Percentiles rank a stretch among this genome's conserved stretches.
phyloP scores from a whole-genome alignment of 2,888 invertebrate species.

The Plagiodera versicolora region DNA sequence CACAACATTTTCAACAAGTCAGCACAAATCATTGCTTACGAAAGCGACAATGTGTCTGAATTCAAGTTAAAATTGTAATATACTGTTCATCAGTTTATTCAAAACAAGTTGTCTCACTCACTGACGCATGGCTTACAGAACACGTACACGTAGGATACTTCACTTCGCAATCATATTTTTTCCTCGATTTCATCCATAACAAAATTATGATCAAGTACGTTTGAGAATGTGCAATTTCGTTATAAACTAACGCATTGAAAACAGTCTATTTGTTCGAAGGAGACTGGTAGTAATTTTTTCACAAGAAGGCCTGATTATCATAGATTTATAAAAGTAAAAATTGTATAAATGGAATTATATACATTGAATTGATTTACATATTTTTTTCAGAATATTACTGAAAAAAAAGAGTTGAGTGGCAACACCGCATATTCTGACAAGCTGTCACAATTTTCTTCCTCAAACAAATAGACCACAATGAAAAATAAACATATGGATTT shows the following conservation, averaged over 20 bases:
- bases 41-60: conserved; percentile 18
- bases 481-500: too few relatives aligned
- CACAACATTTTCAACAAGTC: conserved; percentile 32
- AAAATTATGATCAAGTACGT: background rate
- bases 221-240: background rate
- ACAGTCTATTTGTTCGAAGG: too few relatives aligned
- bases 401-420: too few relatives aligned
- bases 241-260: background rate
- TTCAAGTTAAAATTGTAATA: conserved; percentile 39
- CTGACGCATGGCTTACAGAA: conserved; percentile 13
- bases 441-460: too few relatives aligned
- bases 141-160: conserved; percentile 15
- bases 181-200: background rate
- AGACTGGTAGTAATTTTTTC: too few relatives aligned
- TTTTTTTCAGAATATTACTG: too few relatives aligned
- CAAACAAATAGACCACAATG: too few relatives aligned
- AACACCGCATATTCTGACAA: too few relatives aligned
- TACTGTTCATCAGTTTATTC: conserved; percentile 43
- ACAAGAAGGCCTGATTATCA: too few relatives aligned
- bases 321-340: too few relatives aligned
- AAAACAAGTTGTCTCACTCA: conserved; percentile 18
- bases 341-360: too few relatives aligned
- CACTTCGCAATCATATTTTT: background rate
- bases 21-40: conserved; percentile 31
- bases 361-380: too few relatives aligned